Percentiles rank a stretch among this genome's conserved stretches.
phyloP scores from a whole-genome alignment of 2,113 vertebrate genomes.

The Rissa tridactyla region DNA sequence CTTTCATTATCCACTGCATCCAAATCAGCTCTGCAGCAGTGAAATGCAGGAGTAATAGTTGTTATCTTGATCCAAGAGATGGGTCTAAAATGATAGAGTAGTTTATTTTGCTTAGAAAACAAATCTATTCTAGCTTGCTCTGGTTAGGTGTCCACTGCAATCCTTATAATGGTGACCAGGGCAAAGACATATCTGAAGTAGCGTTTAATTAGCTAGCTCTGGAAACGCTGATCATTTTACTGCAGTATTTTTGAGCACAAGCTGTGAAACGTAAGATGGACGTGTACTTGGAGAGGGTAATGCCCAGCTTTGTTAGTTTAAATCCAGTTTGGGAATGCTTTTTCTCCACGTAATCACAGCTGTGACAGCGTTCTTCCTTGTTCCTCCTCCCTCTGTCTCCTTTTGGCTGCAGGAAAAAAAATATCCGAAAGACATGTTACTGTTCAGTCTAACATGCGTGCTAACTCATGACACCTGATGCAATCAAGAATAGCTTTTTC shows the following conservation, averaged over 20 bases:
- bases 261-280: not conserved
- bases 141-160: not conserved
- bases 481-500: not conserved
- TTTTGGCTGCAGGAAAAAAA: not conserved
- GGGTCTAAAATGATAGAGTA: conserved; percentile 31
- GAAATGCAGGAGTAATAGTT: conserved; percentile 36
- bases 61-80: conserved; percentile 31
- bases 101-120: conserved; percentile 40
- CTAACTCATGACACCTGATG: not conserved
- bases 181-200: not conserved
- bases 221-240: not conserved
- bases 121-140: conserved; percentile 9
- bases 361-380: not conserved
- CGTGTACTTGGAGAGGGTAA: not conserved
- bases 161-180: not conserved
- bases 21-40: not conserved
- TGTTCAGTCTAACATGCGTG: not conserved
- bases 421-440: not conserved
- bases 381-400: not conserved
- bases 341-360: not conserved
- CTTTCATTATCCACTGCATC: conserved; percentile 55
- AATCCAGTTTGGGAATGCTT: conserved; percentile 1
- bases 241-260: not conserved
- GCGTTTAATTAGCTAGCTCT: not conserved
- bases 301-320: not conserved